Evolutionary conservation across 1,140 invertebrate species (phyloP), one percentile per base, ranked within the genome.

Genomic region (Psix sp.): DNA sequence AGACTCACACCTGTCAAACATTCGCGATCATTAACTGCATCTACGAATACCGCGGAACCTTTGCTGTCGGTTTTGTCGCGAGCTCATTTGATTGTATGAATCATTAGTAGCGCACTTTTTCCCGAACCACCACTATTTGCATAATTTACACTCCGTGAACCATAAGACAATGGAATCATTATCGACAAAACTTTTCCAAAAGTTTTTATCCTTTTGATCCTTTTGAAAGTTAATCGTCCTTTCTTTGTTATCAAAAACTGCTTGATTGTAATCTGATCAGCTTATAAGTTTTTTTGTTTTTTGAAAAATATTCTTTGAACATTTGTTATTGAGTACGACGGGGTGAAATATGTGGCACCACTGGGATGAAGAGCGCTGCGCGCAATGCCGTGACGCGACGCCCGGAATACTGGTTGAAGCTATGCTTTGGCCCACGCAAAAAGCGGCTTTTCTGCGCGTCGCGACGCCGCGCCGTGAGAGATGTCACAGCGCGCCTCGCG

Each of bases 401-500:
- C 52, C 63, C 65, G 51, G 72, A 74, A 49, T 36, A 75, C 65
- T 75, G 65, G 65, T 57, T 54, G 59, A 70, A 68, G 63, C 72
- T 60, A 39, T 36, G 35, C 60, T 57, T 75, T 60, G 59, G 72
- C 40, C 72, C 59, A 40, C 54, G 72, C 72, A 70, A 75, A 75
- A 75, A 70, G 59, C 72, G 14, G 65, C 72, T 70, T 75, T 70
- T 63, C 72, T 75, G 65, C 72, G 57, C 72, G 63, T 48, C 65
- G 63, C 72, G 49, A 60, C 72, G 52, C 65, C 65, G 72, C 63
- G 52, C 59, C 60, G 72, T 59, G 40, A 67, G 49, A 54, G 52
- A 21, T 31, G 39, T 38, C 49, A 43, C 48, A 43, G 26, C 39
- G 38, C 51, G 48, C 36, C 62, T 56, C 45, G 49, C 21, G 26